Evolutionary conservation across 2,797 vertebrate species (phyloP).

Genomic region (Notoglanidium macrostoma): DNA sequence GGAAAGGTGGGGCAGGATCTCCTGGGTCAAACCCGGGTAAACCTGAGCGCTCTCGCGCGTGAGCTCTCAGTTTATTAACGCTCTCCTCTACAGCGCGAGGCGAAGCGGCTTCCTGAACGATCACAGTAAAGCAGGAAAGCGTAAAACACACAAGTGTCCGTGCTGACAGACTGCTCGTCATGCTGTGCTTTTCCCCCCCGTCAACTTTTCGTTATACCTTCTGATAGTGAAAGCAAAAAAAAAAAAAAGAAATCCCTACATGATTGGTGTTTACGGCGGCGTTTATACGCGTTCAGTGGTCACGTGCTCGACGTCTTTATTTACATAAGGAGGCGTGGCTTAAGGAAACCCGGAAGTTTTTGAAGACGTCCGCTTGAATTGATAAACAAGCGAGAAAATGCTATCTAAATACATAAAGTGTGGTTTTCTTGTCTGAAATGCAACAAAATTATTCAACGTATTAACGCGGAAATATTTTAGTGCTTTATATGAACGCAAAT

Average conservation of each 20-base stretch:
- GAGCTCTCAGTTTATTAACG: neutral
- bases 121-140: constrained; percentile 18
- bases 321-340: neutral
- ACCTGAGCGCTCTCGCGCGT: neutral
- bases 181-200: neutral
- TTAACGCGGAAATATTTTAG: too few species aligned
- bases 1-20: constrained; percentile 66
- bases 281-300: neutral
- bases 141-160: neutral
- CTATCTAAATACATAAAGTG: neutral
- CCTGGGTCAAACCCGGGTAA: constrained; percentile 68
- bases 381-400: neutral
- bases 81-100: neutral
- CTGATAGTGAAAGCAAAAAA: constrained; percentile 2
- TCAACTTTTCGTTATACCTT: too few species aligned
- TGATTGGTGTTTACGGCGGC: neutral
- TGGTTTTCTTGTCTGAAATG: neutral
- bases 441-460: too few species aligned
- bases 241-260: neutral
- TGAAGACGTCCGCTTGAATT: neutral
- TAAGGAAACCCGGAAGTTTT: neutral
- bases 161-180: neutral
- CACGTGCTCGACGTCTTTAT: neutral
- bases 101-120: too few species aligned
- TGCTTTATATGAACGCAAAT: too few species aligned